A percentile compares a stretch with the other conserved stretches of the same genome.
These are phyloP conservation scores for Aurelia coerulea DNA, from an alignment of 30 jellyfish, hydroid and myxozoan species.

Conservation along the genomic window DNA sequence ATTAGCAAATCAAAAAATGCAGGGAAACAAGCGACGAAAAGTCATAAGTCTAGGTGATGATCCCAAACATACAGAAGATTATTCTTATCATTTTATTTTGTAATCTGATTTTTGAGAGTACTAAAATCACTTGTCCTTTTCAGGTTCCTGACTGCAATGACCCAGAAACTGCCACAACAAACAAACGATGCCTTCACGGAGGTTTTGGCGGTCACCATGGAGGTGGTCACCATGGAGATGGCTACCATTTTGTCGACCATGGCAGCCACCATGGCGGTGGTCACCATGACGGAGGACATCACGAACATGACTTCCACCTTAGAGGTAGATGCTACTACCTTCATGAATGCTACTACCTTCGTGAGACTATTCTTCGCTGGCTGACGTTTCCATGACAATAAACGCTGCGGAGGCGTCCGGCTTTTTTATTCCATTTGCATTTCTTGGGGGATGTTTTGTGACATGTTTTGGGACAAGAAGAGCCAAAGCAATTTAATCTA, in stretches of 20 bases:
- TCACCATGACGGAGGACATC: slow-evolving; percentile 80
- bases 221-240: slow-evolving; percentile 74
- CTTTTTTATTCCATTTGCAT: not conserved
- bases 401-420: not conserved
- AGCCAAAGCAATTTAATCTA: not conserved
- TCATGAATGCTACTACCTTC: slow-evolving; percentile 36
- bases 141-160: slow-evolving; percentile 75
- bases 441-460: no score
- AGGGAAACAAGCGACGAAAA: no score
- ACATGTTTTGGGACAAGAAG: no score
- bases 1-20: no score
- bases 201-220: slow-evolving; percentile 62
- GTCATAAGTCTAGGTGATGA: no score
- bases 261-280: slow-evolving; percentile 79
- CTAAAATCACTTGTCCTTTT: not conserved
- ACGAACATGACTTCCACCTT: slow-evolving; percentile 85
- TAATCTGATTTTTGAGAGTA: no score
- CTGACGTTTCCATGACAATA: slow-evolving; percentile 2
- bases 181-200: slow-evolving; percentile 77
- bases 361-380: slow-evolving; percentile 52
- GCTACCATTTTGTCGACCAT: slow-evolving; percentile 94
- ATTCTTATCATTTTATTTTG: no score
- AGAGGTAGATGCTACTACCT: slow-evolving; percentile 55
- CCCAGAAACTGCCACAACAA: slow-evolving; percentile 67
- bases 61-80: no score